Conservation (phyloP, 2,888 invertebrate genomes). For the Agrenia bidenticulata region DNA sequence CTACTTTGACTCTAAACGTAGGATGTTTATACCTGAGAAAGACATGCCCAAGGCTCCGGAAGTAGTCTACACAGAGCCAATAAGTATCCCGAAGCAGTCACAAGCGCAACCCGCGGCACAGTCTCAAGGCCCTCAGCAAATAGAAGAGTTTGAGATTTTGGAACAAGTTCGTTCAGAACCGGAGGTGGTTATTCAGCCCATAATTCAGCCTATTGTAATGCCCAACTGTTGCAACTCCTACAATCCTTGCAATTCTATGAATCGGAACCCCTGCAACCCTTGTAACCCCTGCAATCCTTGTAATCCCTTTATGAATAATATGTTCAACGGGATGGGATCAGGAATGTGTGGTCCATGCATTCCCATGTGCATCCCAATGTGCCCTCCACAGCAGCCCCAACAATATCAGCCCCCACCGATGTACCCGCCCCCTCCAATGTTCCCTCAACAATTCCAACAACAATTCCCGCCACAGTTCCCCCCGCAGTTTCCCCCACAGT, state of each 20-base stretch:
- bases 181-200: conserved; percentile 25
- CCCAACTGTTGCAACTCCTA: background rate
- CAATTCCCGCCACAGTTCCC: background rate
- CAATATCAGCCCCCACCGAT: background rate
- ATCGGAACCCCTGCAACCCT: conserved; percentile 25
- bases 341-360: conserved; percentile 19
- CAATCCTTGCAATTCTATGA: conserved; percentile 12
- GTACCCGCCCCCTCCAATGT: background rate
- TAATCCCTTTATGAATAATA: conserved; percentile 16
- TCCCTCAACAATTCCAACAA: background rate
- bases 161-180: background rate
- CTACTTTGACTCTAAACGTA: conserved; percentile 26
- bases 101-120: background rate
- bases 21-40: conserved; percentile 28
- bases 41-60: conserved; percentile 30
- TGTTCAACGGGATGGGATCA: background rate
- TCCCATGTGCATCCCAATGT: conserved; percentile 31
- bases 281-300: conserved; percentile 24
- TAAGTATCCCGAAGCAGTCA: conserved; percentile 15
- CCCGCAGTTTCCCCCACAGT: background rate
- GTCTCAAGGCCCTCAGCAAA: background rate
- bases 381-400: conserved; percentile 4
- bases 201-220: conserved; percentile 42
- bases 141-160: conserved; percentile 18
- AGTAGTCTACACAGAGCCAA: conserved; percentile 24